Conservation (phyloP, 2,113 vertebrate genomes). For the Aythya baeri region DNA sequence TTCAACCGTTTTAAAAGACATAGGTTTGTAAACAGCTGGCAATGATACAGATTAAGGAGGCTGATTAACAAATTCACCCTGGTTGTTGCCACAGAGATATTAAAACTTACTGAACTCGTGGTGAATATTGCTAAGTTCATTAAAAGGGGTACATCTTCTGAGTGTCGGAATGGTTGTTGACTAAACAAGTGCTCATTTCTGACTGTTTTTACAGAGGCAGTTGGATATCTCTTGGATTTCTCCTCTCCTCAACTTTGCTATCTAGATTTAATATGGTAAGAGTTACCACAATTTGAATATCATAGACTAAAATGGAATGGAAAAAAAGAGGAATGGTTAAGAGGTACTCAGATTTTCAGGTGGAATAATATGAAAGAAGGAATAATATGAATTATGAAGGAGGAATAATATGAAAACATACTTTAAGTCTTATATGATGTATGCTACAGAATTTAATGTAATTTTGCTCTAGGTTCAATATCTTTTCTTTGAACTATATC, state of each 20-base stretch:
- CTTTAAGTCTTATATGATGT: neutral
- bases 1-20: slow-evolving; percentile 5
- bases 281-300: neutral
- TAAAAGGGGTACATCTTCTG: neutral
- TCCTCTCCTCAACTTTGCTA: neutral
- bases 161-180: neutral
- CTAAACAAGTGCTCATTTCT: neutral
- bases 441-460: neutral
- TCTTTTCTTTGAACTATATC: neutral
- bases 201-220: neutral
- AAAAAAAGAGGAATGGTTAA: neutral
- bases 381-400: neutral
- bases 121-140: neutral
- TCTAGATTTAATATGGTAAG: neutral
- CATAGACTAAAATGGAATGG: neutral
- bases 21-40: slow-evolving; percentile 1
- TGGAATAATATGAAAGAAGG: neutral
- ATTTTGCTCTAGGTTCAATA: neutral
- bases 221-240: neutral
- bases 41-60: slow-evolving; percentile 16
- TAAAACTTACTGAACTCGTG: neutral
- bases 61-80: slow-evolving; percentile 5
- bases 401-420: neutral
- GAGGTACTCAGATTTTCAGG: neutral
- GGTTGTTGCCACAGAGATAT: neutral